These are phyloP conservation scores for Ceratosolen solmsi DNA, from an alignment of 1,140 invertebrate genomes.

Conservation along the genomic window DNA sequence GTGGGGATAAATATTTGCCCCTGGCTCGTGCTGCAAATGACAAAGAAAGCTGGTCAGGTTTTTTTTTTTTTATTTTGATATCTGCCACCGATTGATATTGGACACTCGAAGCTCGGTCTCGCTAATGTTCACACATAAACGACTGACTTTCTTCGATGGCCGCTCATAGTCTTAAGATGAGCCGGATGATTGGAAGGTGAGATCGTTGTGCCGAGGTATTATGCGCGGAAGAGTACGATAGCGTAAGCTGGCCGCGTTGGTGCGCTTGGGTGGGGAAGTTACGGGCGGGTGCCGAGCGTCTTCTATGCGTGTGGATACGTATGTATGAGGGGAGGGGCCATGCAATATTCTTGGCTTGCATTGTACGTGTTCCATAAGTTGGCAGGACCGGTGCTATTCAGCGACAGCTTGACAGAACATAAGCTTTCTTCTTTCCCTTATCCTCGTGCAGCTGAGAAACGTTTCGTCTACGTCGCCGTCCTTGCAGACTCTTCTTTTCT, in stretches of 20 bases:
- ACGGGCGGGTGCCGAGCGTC: neutral
- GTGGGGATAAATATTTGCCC: neutral
- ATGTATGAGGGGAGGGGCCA: constrained; percentile 23
- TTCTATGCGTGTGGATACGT: constrained; percentile 1
- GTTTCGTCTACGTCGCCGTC: constrained; percentile 38
- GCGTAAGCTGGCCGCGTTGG: constrained; percentile 12
- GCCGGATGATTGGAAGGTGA: neutral
- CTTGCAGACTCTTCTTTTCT: neutral
- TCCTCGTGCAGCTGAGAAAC: constrained; percentile 19
- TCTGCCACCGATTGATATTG: neutral
- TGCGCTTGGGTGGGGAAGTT: neutral
- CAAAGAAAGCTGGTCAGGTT: too few species aligned
- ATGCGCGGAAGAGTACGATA: neutral
- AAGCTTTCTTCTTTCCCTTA: constrained; percentile 60
- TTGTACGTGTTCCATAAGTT: constrained; percentile 72
- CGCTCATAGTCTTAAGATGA: neutral
- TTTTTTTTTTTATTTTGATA: too few species aligned
- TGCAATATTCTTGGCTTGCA: constrained; percentile 69
- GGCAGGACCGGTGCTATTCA: constrained; percentile 67
- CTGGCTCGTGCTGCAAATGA: too few species aligned
- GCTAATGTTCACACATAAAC: neutral
- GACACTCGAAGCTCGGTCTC: too few species aligned
- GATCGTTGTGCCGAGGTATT: too few species aligned
- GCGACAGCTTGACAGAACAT: constrained; percentile 73
- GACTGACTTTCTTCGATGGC: neutral